Base-by-base conservation (phyloP, 2,113 vertebrate genomes). In the Pygoscelis adeliae region DNA sequence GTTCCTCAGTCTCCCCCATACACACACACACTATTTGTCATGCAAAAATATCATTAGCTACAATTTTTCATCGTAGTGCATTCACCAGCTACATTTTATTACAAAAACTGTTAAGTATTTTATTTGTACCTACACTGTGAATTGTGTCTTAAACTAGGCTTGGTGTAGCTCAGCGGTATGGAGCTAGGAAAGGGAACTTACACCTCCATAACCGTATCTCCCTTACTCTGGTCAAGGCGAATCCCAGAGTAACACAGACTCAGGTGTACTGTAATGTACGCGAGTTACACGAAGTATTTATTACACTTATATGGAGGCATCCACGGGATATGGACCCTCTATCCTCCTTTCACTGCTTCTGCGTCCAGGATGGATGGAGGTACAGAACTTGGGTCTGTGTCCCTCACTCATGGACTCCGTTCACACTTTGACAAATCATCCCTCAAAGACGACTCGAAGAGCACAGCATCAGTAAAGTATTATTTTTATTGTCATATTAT, bases 141-240 rank as follows among this genome's bases (percentile, higher is more conserved):
- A 6, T 9, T 5, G 30, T 21, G 6, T 11, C 29, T 42, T 21
- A 6, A 34, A 26, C 10, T 65, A 66, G 21, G 26, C 40, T 38
- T 65, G 79, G n/a, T 15, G 21, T 53, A 62, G 53, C 27, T 66
- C 34, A 22, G 55, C 0, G 0, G 30, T 14, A 19, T 2, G 36
- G 44, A 74, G 52, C 4, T 14, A 53, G 34, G 67, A 53, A 34
- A 56, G 46, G 29, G 22, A 72, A 23, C 3, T 15, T 30, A 23
- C 14, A 23, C 3, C 21, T 47, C 20, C 7, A 5, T 9, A 5
- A 1, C 36, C 38, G 0, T 10, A 19, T 15, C n/a, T 44, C 47
- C 27, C 34, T 30, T 23, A 11, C 17, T 58, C 22, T n/a, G 23
- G 8, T 3, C 10, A 11, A 6, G 38, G 32, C 1, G 0, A 76